phyloP scores from a whole-genome alignment of 2,888 invertebrate species.

The Chrysolina oricalcia region DNA sequence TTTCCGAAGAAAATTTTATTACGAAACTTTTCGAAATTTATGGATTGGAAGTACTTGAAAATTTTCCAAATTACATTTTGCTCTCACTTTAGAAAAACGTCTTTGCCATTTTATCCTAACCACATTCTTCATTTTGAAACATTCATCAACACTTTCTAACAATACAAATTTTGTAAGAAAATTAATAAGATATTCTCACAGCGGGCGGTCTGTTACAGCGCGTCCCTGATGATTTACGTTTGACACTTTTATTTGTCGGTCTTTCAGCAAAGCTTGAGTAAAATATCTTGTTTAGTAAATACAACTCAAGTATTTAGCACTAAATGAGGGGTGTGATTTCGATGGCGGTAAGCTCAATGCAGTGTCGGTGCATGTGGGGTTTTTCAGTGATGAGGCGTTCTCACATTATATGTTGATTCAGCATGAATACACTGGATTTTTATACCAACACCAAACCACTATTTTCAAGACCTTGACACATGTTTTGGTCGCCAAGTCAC shows the following conservation, averaged over 20 bases:
- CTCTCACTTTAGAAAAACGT: too few relatives aligned
- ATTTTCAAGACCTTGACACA: too few relatives aligned
- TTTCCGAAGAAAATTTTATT: too few relatives aligned
- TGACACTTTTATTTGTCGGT: constrained; percentile 45
- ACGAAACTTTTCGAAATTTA: too few relatives aligned
- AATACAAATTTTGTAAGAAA: not conserved
- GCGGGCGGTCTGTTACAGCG: constrained; percentile 44
- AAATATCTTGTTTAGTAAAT: constrained; percentile 66
- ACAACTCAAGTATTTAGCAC: constrained; percentile 50
- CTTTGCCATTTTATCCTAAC: too few relatives aligned
- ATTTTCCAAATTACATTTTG: too few relatives aligned
- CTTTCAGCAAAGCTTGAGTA: constrained; percentile 59
- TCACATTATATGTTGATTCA: too few relatives aligned
- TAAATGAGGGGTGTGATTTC: constrained; percentile 44
- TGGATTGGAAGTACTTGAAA: too few relatives aligned
- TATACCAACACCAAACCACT: too few relatives aligned
- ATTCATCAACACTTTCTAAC: not conserved
- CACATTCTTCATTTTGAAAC: too few relatives aligned
- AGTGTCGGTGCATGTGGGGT: constrained; percentile 22
- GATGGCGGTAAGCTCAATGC: constrained; percentile 35
- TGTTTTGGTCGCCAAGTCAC: too few relatives aligned
- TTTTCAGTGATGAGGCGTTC: not conserved
- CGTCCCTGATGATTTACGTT: constrained; percentile 51
- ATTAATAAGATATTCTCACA: constrained; percentile 8
- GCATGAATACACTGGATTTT: too few relatives aligned